Percentiles rank a stretch among this genome's conserved stretches.
Evolutionary conservation across 2,113 vertebrate genomes (phyloP).

Genomic region (Puffinus mauretanicus): DNA sequence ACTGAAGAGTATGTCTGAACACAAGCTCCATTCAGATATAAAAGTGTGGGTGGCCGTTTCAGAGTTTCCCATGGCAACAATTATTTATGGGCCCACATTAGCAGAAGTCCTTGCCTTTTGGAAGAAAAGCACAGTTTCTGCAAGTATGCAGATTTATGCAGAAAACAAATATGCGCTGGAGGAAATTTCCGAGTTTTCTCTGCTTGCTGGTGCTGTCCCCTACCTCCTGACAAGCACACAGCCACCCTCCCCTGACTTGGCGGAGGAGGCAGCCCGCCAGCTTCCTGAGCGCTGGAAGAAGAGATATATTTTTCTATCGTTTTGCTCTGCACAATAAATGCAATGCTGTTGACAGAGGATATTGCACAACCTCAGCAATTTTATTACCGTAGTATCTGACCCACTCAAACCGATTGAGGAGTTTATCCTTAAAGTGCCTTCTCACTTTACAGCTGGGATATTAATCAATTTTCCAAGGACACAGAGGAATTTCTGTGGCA

Average conservation of each 20-base stretch:
- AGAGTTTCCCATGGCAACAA: constrained; percentile 11
- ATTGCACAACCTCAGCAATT: constrained; percentile 6
- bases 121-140: background rate
- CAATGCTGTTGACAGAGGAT: background rate
- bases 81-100: background rate
- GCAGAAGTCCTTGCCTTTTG: background rate
- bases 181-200: background rate
- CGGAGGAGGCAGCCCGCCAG: background rate
- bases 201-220: background rate
- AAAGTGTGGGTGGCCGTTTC: constrained; percentile 8
- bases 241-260: background rate
- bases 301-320: background rate
- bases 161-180: background rate
- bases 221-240: background rate
- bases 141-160: background rate
- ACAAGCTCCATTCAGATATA: constrained; percentile 15
- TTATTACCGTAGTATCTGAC: background rate
- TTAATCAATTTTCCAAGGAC: background rate
- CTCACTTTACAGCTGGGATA: background rate
- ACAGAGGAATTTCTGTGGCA: background rate
- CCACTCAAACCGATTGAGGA: background rate
- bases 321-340: background rate
- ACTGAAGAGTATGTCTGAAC: background rate
- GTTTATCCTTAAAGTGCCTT: background rate
- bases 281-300: background rate